These are phyloP conservation scores for Toxostoma redivivum DNA, from an alignment of 2,113 vertebrate genomes.

Conservation along the genomic window DNA sequence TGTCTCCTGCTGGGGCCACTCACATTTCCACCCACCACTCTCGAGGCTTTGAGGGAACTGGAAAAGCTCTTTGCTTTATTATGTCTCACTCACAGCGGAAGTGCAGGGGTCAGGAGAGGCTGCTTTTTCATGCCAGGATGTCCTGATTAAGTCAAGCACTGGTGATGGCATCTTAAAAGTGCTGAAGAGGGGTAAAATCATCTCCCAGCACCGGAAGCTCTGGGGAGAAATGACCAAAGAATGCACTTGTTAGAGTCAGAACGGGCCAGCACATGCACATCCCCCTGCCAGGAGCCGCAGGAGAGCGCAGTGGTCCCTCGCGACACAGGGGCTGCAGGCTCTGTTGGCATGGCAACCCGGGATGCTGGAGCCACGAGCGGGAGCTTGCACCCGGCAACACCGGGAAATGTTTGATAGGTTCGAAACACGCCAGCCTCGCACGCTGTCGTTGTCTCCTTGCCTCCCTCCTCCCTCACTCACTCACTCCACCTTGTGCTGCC, in stretches of 20 bases:
- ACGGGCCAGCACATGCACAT: neutral
- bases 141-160: neutral
- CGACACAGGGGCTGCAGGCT: neutral
- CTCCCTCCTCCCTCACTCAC: neutral
- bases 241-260: neutral
- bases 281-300: neutral
- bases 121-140: neutral
- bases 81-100: neutral
- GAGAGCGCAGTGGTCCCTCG: neutral
- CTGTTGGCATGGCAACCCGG: constrained; percentile 39
- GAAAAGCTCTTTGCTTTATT: neutral
- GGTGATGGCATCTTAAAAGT: neutral
- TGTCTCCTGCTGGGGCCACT: neutral
- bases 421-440: neutral
- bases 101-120: neutral
- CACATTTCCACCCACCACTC: neutral
- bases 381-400: neutral
- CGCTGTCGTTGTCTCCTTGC: neutral
- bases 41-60: neutral
- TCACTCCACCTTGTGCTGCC: constrained; percentile 55
- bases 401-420: neutral
- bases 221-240: neutral
- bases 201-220: neutral
- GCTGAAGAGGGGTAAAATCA: neutral
- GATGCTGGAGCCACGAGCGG: constrained; percentile 27